These are phyloP conservation scores for Orthosia cruda DNA, from an alignment of 2,888 invertebrate genomes.

Conservation along the genomic window DNA sequence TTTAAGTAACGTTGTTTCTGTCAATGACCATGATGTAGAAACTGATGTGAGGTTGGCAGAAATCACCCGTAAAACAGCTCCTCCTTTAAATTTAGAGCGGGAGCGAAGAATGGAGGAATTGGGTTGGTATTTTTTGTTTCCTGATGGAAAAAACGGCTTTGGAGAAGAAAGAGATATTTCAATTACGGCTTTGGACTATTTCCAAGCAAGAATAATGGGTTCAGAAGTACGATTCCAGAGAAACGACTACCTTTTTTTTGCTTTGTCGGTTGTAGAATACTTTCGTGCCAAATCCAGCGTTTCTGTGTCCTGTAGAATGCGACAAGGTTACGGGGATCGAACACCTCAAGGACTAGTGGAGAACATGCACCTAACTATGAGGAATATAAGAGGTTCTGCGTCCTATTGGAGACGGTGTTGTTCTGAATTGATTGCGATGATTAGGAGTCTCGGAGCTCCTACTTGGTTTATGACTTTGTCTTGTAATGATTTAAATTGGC, in stretches of 20 bases:
- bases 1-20: no score
- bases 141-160: no score
- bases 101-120: no score
- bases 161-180: no score
- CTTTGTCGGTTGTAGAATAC: constrained; percentile 3
- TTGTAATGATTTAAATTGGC: constrained; percentile 72
- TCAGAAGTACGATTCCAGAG: background rate
- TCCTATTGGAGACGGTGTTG: constrained; percentile 70
- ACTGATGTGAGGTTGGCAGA: no score
- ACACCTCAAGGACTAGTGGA: constrained; percentile 59
- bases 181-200: no score
- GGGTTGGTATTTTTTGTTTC: no score
- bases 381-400: constrained; percentile 72
- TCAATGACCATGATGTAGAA: no score
- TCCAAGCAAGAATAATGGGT: no score
- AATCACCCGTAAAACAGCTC: no score
- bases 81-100: no score
- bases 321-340: constrained; percentile 52
- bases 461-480: constrained; percentile 72
- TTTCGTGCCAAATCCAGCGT: constrained; percentile 17
- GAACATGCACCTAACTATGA: constrained; percentile 74
- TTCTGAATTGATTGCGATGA: constrained; percentile 73
- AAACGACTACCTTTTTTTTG: constrained; percentile 28
- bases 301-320: constrained; percentile 55
- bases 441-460: constrained; percentile 76